Conservation (phyloP, 1,140 invertebrate species). For the Brachionus asplanchnoidis region DNA sequence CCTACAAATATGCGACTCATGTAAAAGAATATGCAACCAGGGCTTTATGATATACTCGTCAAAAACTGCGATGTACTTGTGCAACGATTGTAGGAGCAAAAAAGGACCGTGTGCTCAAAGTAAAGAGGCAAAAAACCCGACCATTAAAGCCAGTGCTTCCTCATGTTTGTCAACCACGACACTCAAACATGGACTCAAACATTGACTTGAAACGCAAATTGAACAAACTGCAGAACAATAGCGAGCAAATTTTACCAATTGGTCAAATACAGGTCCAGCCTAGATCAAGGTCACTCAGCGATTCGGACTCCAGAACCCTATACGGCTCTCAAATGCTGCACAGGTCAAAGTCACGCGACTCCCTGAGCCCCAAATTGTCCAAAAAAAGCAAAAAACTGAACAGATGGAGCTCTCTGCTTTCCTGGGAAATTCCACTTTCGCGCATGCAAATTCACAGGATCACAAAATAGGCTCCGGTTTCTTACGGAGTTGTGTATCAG, state of each 20-base stretch:
- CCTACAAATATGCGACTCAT: background rate
- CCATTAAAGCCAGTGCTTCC: background rate
- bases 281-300: background rate
- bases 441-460: slow-evolving; percentile 1
- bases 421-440: slow-evolving; percentile 1
- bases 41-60: background rate
- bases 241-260: slow-evolving; percentile 36
- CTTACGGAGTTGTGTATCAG: slow-evolving; percentile 35
- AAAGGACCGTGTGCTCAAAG: background rate
- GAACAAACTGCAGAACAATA: background rate
- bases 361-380: background rate
- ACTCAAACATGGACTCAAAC: background rate
- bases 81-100: background rate
- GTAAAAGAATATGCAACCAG: background rate
- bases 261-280: background rate
- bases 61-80: background rate
- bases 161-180: background rate
- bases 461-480: slow-evolving; percentile 20
- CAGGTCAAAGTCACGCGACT: background rate
- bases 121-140: background rate
- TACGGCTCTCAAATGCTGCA: background rate
- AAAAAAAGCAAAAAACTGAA: slow-evolving; percentile 14
- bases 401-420: slow-evolving; percentile 8
- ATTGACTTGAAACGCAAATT: background rate
- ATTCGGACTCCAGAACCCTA: background rate